These are phyloP conservation scores for Clepsis dumicolana DNA, from an alignment of 2,888 invertebrate species.

Conservation along the genomic window DNA sequence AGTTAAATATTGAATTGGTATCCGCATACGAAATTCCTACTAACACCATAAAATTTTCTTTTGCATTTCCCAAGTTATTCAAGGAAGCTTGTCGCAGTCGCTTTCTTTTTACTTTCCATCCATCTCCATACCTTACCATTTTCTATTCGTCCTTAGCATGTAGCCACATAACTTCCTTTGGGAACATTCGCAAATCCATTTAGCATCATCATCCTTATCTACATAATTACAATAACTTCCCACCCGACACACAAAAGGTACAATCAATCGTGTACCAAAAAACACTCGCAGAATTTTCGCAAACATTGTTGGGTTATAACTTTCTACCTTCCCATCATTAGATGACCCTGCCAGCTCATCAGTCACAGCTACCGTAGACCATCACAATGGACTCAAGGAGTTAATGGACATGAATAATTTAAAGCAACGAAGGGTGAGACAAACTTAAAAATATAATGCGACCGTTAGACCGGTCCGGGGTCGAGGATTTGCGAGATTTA, in stretches of 20 bases:
- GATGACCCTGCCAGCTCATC: slow-evolving; percentile 69
- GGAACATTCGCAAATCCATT: neutral
- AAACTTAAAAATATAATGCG: slow-evolving; percentile 80
- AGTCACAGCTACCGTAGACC: slow-evolving; percentile 80
- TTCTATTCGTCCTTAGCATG: too few relatives aligned
- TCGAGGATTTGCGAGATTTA: slow-evolving; percentile 63
- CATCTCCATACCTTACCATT: too few relatives aligned
- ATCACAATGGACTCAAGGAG: slow-evolving; percentile 78
- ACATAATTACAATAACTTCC: slow-evolving; percentile 12
- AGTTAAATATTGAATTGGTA: too few relatives aligned
- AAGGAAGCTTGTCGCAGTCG: neutral
- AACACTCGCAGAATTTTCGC: slow-evolving; percentile 41
- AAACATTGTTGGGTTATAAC: slow-evolving; percentile 32
- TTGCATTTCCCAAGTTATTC: too few relatives aligned
- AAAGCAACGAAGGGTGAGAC: slow-evolving; percentile 74
- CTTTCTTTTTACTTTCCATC: neutral
- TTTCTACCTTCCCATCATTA: slow-evolving; percentile 63
- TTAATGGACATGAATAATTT: slow-evolving; percentile 81
- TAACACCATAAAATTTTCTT: too few relatives aligned
- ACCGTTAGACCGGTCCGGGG: slow-evolving; percentile 76
- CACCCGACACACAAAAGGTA: slow-evolving; percentile 21
- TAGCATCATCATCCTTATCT: neutral
- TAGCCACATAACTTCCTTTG: neutral
- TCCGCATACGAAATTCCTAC: too few relatives aligned
- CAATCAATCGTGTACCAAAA: slow-evolving; percentile 36